A percentile compares a stretch with the other conserved stretches of the same genome.
phyloP scores from a whole-genome alignment of 2,888 invertebrate species.

The Drosophila incognita region DNA sequence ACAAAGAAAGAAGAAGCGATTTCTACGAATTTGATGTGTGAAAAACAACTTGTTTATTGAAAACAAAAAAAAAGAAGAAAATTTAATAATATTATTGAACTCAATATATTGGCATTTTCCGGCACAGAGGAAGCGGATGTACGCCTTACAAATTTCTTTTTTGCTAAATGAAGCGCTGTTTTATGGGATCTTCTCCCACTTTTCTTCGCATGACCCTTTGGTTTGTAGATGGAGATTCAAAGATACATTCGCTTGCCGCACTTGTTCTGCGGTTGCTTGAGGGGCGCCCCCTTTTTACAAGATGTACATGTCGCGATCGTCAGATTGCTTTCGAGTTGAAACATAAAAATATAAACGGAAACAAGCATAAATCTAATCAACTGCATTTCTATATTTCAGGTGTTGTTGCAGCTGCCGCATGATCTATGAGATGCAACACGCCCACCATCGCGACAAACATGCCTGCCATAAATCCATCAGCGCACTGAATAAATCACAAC shows the following conservation, averaged over 20 bases:
- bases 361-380: constrained; percentile 68
- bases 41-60: constrained; percentile 28
- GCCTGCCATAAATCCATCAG: constrained; percentile 78
- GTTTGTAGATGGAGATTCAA: neutral
- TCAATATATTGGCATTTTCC: constrained; percentile 39
- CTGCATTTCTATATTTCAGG: constrained; percentile 64
- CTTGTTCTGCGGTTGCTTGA: constrained; percentile 19
- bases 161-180: neutral
- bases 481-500: constrained; percentile 67
- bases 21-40: constrained; percentile 11
- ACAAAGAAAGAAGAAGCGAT: constrained; percentile 11
- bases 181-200: neutral
- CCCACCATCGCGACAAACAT: constrained; percentile 62
- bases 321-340: neutral
- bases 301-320: constrained; percentile 1
- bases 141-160: constrained; percentile 2
- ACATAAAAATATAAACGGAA: constrained; percentile 44
- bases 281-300: neutral
- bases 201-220: neutral
- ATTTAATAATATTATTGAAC: constrained; percentile 12
- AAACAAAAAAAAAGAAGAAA: constrained; percentile 3
- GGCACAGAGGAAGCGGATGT: constrained; percentile 40
- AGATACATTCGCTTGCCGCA: constrained; percentile 5
- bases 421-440: constrained; percentile 66
- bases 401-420: constrained; percentile 63